A percentile compares a stretch with the other conserved stretches of the same genome.
Conservation (phyloP, 2,113 vertebrate genomes). For the Megatriorchis doriae region DNA sequence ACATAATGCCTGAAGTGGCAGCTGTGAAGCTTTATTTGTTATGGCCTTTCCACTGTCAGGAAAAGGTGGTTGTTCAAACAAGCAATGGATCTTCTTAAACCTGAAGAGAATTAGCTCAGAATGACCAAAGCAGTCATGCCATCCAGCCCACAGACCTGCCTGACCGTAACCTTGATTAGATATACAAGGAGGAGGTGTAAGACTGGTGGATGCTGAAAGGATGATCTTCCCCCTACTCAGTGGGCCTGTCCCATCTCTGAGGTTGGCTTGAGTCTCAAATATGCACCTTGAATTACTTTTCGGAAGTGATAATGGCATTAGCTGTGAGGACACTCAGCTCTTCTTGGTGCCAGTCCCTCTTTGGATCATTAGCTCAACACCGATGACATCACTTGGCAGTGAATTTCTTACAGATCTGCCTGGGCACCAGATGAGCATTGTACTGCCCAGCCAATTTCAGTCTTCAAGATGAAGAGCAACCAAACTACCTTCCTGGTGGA, state of each 20-base stretch:
- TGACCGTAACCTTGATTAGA: neutral
- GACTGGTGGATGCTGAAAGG: neutral
- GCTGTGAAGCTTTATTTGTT: neutral
- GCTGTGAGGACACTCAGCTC: neutral
- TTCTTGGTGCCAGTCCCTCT: neutral
- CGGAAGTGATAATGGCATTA: neutral
- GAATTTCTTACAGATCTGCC: neutral
- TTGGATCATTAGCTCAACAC: conserved; percentile 14
- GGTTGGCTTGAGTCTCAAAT: neutral
- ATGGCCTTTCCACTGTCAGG: neutral
- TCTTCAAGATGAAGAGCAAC: neutral
- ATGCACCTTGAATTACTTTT: neutral
- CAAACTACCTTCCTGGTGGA: neutral
- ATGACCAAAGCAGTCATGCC: neutral
- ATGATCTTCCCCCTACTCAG: neutral
- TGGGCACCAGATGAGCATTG: neutral
- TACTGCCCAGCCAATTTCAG: neutral
- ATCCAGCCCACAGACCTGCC: neutral
- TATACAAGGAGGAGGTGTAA: neutral
- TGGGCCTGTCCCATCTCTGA: neutral
- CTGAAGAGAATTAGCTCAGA: neutral
- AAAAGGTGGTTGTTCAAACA: neutral
- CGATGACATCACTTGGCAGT: conserved; percentile 3
- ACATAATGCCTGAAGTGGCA: neutral
- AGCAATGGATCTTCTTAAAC: neutral